Evolutionary conservation across 1,140 invertebrate genomes (phyloP), one percentile per base, ranked within the genome.

Genomic region (Lysiphlebus fabarum): DNA sequence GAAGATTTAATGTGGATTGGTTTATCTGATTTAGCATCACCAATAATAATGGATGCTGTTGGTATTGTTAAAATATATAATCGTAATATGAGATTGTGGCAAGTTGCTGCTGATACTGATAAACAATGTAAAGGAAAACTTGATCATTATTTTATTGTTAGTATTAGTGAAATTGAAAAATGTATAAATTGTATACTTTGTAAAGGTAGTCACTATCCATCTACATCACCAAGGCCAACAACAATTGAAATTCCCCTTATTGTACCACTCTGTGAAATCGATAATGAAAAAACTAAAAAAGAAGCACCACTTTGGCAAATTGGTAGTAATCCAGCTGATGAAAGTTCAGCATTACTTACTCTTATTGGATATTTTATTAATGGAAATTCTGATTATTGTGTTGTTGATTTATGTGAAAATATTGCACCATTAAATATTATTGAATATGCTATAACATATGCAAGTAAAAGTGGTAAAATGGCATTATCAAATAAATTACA

Each of bases 381-480:
- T 63, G 87, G 85, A 70, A 92, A 93, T 74, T 83, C 90, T 43
- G 93, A 98, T 67, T 86, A 87, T 65, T 82, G 95, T 43, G 94
- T 92, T 0, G 72, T 93, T 5, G 94, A 97, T 74, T 80, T 96
- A 7, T 91, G 93, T 71, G 86, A 92, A 66, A 79, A 95, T 67
- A 86, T 97, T 72, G 85, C 85, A 10, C 87, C 89, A 63, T 82
- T 86, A 4, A 85, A 88, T 47, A 82, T 93, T 0, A 72, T 96
- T 41, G 88, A 92, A 65, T 78, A 95, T 34, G 93, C 92, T 5
- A 87, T 93, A 5, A 93, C 92, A 67, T 97, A 96, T 78, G 90
- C 93, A 5, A 85, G 85, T 5, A 86, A 90, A 60, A 76, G 90
- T 0, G 87, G 88, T 40, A 86, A 86, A 66, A 84, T 87, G 51